These are phyloP conservation scores for Xylota sylvarum DNA, from an alignment of 2,888 invertebrate genomes.

Conservation along the genomic window DNA sequence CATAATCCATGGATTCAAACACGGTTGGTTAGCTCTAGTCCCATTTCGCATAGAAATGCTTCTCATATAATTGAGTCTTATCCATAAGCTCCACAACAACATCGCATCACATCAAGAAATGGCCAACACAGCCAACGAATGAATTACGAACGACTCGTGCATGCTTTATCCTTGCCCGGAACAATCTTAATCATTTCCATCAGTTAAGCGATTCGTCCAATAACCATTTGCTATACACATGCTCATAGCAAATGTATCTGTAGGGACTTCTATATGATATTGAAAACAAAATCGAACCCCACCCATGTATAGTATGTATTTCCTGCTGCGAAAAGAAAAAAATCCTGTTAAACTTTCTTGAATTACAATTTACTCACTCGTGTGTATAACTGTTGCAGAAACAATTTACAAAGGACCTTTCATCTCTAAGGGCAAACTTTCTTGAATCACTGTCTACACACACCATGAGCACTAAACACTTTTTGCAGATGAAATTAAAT, in stretches of 20 bases:
- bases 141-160: conserved; percentile 14
- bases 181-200: conserved; percentile 4
- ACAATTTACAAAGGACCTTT: background rate
- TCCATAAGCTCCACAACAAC: background rate
- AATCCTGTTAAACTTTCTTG: conserved; percentile 11
- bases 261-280: background rate
- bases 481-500: background rate
- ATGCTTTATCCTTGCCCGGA: background rate
- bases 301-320: background rate
- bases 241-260: background rate
- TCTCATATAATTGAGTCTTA: background rate
- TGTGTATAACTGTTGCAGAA: conserved; percentile 13
- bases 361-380: conserved; percentile 17
- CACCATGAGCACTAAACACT: background rate
- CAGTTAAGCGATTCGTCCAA: background rate
- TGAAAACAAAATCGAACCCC: background rate
- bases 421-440: background rate
- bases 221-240: background rate
- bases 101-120: background rate
- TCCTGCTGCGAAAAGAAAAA: background rate
- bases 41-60: background rate
- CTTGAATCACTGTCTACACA: background rate
- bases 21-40: background rate
- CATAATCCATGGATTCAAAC: background rate
- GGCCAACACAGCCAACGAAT: background rate